phyloP scores from a whole-genome alignment of 2,888 invertebrate species.

The Alcis repandata region DNA sequence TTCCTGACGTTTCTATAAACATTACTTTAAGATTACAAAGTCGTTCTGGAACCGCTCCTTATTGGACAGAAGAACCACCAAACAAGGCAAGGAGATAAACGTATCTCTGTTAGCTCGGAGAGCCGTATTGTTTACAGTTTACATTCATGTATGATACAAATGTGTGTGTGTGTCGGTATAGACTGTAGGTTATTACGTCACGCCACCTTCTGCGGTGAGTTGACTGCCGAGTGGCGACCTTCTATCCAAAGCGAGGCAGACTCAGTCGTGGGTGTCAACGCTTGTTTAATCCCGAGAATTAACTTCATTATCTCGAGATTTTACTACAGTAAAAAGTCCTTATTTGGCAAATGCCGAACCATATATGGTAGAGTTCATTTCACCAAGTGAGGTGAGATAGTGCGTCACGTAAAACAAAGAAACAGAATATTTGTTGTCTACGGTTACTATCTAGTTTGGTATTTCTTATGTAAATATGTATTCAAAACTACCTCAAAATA shows the following conservation, averaged over 20 bases:
- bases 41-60: constrained; percentile 26
- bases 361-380: background rate
- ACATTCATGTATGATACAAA: constrained; percentile 51
- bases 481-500: no score
- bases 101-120: constrained; percentile 34
- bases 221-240: constrained; percentile 54
- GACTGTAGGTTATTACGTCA: constrained; percentile 59
- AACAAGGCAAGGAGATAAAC: constrained; percentile 41
- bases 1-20: constrained; percentile 13
- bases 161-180: constrained; percentile 38
- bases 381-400: background rate
- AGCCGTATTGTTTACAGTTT: constrained; percentile 61
- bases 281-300: constrained; percentile 21
- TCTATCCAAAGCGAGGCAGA: constrained; percentile 58
- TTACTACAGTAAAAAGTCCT: constrained; percentile 12
- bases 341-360: background rate
- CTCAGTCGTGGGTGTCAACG: constrained; percentile 52
- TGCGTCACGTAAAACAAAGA: background rate
- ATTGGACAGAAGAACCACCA: constrained; percentile 24
- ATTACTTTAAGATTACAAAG: constrained; percentile 16
- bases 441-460: background rate
- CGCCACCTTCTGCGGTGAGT: constrained; percentile 52
- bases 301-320: constrained; percentile 14
- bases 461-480: background rate
- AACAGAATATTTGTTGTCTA: background rate